Evolutionary conservation across 2,888 invertebrate species (phyloP).

Genomic region (Drosophila ezoana): DNA sequence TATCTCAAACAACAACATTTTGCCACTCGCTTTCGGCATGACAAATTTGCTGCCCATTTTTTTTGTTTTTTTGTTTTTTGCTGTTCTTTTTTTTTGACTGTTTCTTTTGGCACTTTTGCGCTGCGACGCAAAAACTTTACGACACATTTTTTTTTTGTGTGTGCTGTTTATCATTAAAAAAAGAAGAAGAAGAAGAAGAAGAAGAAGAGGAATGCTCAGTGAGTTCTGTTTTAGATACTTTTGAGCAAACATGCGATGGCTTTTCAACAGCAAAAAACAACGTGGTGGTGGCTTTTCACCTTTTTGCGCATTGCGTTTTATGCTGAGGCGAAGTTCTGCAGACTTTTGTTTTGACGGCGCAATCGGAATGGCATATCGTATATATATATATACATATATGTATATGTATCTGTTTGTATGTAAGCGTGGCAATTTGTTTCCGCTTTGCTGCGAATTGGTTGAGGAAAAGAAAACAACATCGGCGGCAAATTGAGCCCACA

Average conservation of each 20-base stretch:
- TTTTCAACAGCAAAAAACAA: constrained; percentile 15
- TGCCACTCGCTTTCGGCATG: constrained; percentile 41
- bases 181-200: constrained; percentile 5
- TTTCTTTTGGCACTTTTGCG: constrained; percentile 46
- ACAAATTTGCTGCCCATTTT: constrained; percentile 28
- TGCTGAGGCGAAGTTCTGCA: constrained; percentile 32
- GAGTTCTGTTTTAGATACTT: constrained; percentile 74
- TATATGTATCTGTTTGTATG: constrained; percentile 12
- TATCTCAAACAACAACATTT: constrained; percentile 28
- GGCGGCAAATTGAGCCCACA: constrained; percentile 15
- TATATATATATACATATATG: not conserved
- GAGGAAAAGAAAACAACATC: constrained; percentile 31
- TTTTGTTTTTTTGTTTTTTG: constrained; percentile 17
- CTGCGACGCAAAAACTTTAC: constrained; percentile 81
- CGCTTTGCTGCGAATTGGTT: constrained; percentile 22
- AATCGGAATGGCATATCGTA: constrained; percentile 20
- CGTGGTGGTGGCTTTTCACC: constrained; percentile 43
- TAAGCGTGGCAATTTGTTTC: constrained; percentile 47
- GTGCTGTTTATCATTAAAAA: constrained; percentile 27
- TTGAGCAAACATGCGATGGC: constrained; percentile 43
- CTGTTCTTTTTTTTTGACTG: constrained; percentile 22
- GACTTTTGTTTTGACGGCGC: constrained; percentile 20
- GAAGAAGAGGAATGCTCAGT: constrained; percentile 27
- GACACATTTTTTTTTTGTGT: constrained; percentile 54
- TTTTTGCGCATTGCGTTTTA: constrained; percentile 79